Percentiles rank a stretch among this genome's conserved stretches.
These are phyloP conservation scores for Cotesia typhae DNA, from an alignment of 1,140 invertebrate genomes.

Conservation along the genomic window DNA sequence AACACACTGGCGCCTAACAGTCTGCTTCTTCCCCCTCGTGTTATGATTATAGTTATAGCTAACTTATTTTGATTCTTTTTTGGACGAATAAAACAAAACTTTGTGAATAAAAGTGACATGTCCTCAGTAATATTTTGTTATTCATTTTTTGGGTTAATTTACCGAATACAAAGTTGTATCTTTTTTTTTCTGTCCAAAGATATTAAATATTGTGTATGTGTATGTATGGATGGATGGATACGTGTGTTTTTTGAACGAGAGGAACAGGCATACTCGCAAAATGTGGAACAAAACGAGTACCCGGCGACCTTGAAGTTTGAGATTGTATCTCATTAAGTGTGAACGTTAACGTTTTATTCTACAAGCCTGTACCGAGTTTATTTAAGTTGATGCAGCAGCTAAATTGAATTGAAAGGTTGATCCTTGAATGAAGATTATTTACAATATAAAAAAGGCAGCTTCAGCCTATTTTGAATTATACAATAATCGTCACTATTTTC, in stretches of 20 bases:
- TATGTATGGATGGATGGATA: background rate
- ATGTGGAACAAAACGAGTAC: constrained; percentile 18
- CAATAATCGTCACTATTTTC: no score
- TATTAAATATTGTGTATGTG: background rate
- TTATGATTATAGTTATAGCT: background rate
- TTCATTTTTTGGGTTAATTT: no score
- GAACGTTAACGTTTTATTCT: constrained; percentile 1
- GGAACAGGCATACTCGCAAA: background rate
- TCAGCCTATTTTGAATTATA: no score
- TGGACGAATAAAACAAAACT: no score
- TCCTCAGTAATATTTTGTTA: background rate
- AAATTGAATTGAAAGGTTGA: background rate
- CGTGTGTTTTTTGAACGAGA: no score
- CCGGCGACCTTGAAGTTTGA: constrained; percentile 21
- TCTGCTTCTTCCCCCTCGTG: constrained; percentile 10
- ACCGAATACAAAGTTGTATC: no score
- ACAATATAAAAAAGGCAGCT: no score
- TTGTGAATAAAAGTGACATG: background rate
- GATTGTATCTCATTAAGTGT: constrained; percentile 28
- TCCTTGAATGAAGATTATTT: constrained; percentile 5
- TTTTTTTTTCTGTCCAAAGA: no score
- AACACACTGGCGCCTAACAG: constrained; percentile 13
- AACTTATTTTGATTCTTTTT: background rate
- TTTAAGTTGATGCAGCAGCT: constrained; percentile 11
- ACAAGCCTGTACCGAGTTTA: background rate